Base-by-base conservation (phyloP, 2,888 invertebrate genomes). In the Heliconius aoede region DNA sequence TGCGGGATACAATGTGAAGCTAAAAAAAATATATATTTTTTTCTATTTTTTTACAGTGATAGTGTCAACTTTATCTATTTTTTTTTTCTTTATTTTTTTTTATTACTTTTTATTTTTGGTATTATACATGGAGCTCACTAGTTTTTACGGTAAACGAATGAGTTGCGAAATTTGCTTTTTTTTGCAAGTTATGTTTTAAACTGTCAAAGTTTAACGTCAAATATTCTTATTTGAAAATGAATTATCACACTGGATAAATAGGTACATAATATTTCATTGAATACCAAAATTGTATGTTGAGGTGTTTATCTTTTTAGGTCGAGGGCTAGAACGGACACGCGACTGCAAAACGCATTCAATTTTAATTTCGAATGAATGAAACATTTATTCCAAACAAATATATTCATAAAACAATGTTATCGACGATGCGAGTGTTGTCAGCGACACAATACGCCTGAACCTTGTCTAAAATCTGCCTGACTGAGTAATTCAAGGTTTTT, bases 341-440 rank as follows among this genome's bases (percentile, higher is more conserved):
- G 55, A 69, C 51, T 69, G 55, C 13, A 30, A 55, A n/a, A 32
- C 24, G n/a, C 69, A 69, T 69, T 69, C 30, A 55, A 69, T 69
- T 55, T 69, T n/a, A 55, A 40, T 69, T 58, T 69, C 11, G 24
- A 62, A 76, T 26, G 62, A 71, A 71, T 64, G 71, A 64, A 36
- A 76, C 36, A 75, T 76, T 65, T 73, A 28, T 30, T 64, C 55
- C 64, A 72, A 69, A 69, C 24, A 69, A 21, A 55, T 68, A 69
- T 51, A 69, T 69, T 61, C 61, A 64, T 71, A 73, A 80, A 82
- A 88, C 87, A 88, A 88, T 89, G 86, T 83, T 87, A 89, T 89
- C 88, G 82, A 81, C 79, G 80, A 80, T 81, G 78, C 79, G 82
- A 78, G 82, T 81, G 82, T 79, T 75, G 76, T 80, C 79, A 78